Evolutionary conservation across 2,888 invertebrate species (phyloP).

Genomic region (Hirtodrosophila histrioides): DNA sequence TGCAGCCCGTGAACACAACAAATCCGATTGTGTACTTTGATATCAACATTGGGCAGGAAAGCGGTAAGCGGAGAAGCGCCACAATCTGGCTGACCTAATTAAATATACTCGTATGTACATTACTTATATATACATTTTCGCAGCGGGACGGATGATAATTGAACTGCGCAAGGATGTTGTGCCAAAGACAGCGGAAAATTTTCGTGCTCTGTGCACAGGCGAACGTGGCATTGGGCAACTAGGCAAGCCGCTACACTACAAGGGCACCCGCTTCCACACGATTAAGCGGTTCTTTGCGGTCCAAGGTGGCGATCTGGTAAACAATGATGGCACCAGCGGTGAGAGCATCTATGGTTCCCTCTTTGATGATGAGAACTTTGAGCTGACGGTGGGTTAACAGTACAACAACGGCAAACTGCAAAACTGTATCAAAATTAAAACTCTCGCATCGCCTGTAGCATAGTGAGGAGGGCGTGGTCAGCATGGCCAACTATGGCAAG

Average conservation of each 20-base stretch:
- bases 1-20: constrained; percentile 58
- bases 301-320: constrained; percentile 92
- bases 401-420: background rate
- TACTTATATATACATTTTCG: constrained; percentile 44
- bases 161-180: constrained; percentile 93
- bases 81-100: constrained; percentile 45
- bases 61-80: constrained; percentile 85
- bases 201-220: constrained; percentile 95
- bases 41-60: constrained; percentile 88
- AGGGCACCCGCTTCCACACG: constrained; percentile 92
- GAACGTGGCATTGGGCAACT: constrained; percentile 90
- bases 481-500: constrained; percentile 91
- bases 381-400: constrained; percentile 85
- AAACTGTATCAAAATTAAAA: background rate
- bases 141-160: constrained; percentile 93
- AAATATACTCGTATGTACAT: constrained; percentile 16
- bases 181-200: constrained; percentile 96
- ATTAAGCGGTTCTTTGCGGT: constrained; percentile 95
- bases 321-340: constrained; percentile 93
- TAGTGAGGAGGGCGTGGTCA: constrained; percentile 87
- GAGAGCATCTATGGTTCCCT: constrained; percentile 96
- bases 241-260: constrained; percentile 92
- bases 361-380: constrained; percentile 96
- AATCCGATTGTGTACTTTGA: constrained; percentile 91
- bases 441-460: constrained; percentile 85